Conservation (phyloP, 2,888 invertebrate species). For the Morpho achilles region DNA sequence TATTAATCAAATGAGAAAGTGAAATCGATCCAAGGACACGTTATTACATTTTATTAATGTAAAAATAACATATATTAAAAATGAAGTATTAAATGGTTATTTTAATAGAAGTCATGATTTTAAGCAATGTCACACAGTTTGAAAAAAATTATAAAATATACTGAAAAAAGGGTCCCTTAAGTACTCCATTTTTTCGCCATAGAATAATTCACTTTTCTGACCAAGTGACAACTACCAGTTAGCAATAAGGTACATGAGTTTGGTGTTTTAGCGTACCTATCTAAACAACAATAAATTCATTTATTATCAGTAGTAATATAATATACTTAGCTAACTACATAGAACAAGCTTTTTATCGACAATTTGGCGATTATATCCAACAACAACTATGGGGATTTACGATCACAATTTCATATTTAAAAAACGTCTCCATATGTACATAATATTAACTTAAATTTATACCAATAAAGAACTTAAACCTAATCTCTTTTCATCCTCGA, state of each 20-base stretch:
- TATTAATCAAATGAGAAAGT: too few species aligned
- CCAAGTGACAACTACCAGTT: slow-evolving; percentile 4
- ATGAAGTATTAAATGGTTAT: too few species aligned
- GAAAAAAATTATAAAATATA: too few species aligned
- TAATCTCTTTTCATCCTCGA: slow-evolving; percentile 67
- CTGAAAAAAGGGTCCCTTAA: slow-evolving; percentile 5
- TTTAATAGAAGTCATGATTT: too few species aligned
- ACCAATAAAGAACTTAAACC: slow-evolving; percentile 61
- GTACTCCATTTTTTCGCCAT: slow-evolving; percentile 1
- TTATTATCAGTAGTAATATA: slow-evolving; percentile 19
- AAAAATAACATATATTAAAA: too few species aligned
- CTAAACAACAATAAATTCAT: slow-evolving; percentile 28
- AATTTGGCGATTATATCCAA: slow-evolving; percentile 20
- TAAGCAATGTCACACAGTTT: too few species aligned
- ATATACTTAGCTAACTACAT: slow-evolving; percentile 20
- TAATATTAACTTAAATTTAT: slow-evolving; percentile 55
- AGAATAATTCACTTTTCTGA: background rate
- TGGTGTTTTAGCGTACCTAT: slow-evolving; percentile 23
- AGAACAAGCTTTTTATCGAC: slow-evolving; percentile 18
- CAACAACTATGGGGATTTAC: slow-evolving; percentile 20
- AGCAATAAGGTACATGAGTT: slow-evolving; percentile 11
- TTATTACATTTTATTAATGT: too few species aligned
- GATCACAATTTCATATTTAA: slow-evolving; percentile 15
- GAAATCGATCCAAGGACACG: too few species aligned
- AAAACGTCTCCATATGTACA: slow-evolving; percentile 18